Conservation (phyloP, 2,113 vertebrate species). For the Daboia siamensis region DNA sequence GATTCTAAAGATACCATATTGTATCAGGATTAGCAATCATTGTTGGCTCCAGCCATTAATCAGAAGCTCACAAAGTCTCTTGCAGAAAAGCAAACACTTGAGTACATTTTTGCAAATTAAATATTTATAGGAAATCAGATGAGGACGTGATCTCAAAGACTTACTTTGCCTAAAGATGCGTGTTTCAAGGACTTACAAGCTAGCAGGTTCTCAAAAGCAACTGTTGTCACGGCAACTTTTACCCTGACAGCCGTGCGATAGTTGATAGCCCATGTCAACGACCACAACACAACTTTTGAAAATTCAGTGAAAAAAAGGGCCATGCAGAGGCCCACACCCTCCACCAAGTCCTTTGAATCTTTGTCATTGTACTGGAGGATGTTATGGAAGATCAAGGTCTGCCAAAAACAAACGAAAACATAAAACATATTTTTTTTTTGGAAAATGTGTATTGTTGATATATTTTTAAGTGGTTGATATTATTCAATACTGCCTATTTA, state of each 20-base stretch:
- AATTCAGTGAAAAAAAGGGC: constrained; percentile 73
- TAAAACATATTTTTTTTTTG: not conserved
- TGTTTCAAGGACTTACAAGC: constrained; percentile 66
- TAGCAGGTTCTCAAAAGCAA: constrained; percentile 75
- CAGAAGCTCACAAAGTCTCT: not conserved
- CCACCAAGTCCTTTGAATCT: constrained; percentile 8
- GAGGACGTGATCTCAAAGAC: not conserved
- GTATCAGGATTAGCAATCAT: not conserved
- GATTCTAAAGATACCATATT: not conserved
- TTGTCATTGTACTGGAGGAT: constrained; percentile 67
- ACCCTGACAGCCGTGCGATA: constrained; percentile 72
- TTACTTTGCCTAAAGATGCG: constrained; percentile 78
- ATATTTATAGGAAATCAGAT: too few species aligned
- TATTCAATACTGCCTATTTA: not conserved
- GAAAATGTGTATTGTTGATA: not conserved
- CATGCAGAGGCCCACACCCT: constrained; percentile 69
- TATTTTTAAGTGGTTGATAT: not conserved
- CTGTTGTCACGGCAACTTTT: constrained; percentile 71
- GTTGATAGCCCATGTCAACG: constrained; percentile 75
- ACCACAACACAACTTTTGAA: constrained; percentile 67
- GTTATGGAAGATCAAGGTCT: constrained; percentile 72
- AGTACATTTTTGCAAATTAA: not conserved
- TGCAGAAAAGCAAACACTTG: not conserved
- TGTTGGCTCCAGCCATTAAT: not conserved
- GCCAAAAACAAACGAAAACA: constrained; percentile 37